Conservation (phyloP, 2,113 vertebrate genomes). For the Oceanodroma tethys region DNA sequence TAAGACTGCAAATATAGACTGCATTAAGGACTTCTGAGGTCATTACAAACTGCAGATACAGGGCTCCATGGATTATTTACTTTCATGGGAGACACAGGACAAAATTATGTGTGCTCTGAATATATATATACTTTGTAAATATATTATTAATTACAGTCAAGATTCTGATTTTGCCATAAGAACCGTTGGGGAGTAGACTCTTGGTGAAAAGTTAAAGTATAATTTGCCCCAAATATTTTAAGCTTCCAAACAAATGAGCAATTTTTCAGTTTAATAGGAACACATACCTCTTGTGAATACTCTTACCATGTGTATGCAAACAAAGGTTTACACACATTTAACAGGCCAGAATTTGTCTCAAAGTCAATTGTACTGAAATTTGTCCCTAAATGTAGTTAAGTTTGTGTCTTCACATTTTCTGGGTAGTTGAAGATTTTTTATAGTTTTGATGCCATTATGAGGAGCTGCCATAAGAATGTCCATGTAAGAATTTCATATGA, state of each 20-base stretch:
- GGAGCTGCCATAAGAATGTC: neutral
- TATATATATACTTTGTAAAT: neutral
- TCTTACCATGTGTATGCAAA: neutral
- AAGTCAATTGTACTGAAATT: neutral
- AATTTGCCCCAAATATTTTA: neutral
- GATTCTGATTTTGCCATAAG: neutral
- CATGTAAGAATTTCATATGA: neutral
- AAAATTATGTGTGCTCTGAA: neutral
- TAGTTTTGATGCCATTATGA: neutral
- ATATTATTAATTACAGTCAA: neutral
- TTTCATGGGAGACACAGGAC: neutral
- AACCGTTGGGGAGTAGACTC: neutral
- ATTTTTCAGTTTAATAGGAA: neutral
- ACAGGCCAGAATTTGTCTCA: neutral
- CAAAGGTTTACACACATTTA: neutral
- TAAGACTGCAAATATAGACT: neutral
- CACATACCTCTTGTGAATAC: neutral
- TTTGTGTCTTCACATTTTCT: neutral
- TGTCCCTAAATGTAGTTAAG: neutral
- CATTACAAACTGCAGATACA: neutral
- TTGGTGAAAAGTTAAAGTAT: neutral
- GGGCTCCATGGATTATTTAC: neutral
- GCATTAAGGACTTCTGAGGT: neutral
- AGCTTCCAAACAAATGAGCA: neutral
- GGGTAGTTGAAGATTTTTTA: neutral